Evolutionary conservation across 2,888 invertebrate genomes (phyloP), one percentile per base, ranked within the genome.

Genomic region (Entomobrya proxima): DNA sequence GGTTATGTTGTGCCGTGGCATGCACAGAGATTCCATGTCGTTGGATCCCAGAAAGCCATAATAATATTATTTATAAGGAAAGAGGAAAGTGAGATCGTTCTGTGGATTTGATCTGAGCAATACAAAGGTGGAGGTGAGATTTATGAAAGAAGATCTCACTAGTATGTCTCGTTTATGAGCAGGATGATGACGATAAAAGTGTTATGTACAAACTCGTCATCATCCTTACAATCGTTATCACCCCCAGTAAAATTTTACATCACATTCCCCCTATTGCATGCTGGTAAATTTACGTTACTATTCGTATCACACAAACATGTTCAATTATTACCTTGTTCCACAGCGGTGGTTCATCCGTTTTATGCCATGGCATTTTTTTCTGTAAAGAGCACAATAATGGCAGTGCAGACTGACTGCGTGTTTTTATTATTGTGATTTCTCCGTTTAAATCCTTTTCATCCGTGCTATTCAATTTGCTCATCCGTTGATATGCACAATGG

Each of bases 331-430:
- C 85, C 85, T 85, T 85, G 85, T 85, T 85, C 79, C 85, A 85
- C 85, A 85, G 85, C 85, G 79, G 85, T 85, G 85, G 85, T 85
- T 85, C 85, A 78, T 85, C 85, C 85, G 85, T 85, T 85, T 85
- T 72, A 78, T 85, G 52, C 58, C 69, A 84, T 84, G 69, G 72
- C 69, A 72, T 37, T 78, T 74, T 77, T 77, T 79, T 58, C 76
- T 67, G 52, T 61, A 47, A 27, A 24, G 44, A 61, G 61, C 18
- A 47, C 67, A 4, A 84, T 84, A 67, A 83, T 76, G 67, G 75
- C 24, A 18, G 64, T 64, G 55, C 30, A 40, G 83, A 77, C 82
- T 75, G 77, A 76, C 61, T 84, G 77, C 67, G 58, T 78, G 79
- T 78, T 85, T n/a, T n/a, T 78, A 85, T 84, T 84, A 78, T 85